Conservation (phyloP, 2,113 vertebrate species). For the Miniopterus natalensis region DNA sequence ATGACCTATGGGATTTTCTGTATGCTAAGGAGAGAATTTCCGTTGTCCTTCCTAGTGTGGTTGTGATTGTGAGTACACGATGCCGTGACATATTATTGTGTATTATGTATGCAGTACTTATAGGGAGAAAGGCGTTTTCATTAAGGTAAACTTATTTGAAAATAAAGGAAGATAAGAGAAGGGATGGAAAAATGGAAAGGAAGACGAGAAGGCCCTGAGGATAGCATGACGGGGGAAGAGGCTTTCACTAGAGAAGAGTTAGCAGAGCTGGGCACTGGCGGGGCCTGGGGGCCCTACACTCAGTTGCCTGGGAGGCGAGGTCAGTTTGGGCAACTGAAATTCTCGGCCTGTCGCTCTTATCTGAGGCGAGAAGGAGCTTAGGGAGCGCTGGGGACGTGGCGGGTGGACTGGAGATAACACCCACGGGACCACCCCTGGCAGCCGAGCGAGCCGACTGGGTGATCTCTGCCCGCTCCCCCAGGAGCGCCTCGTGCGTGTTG, state of each 20-base stretch:
- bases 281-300: neutral
- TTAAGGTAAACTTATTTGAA: neutral
- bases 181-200: neutral
- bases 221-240: neutral
- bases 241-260: neutral
- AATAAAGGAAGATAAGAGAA: neutral
- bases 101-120: neutral
- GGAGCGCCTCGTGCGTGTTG: neutral
- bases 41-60: neutral
- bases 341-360: neutral
- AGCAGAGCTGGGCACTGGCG: neutral
- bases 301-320: neutral
- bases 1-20: neutral
- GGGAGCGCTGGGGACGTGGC: neutral
- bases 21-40: neutral
- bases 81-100: neutral
- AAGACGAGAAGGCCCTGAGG: neutral
- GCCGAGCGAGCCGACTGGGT: neutral
- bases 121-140: slow-evolving; percentile 27
- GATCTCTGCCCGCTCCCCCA: neutral
- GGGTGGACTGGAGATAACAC: neutral
- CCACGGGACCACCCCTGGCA: neutral
- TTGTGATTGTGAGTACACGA: neutral
- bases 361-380: neutral
- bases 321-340: neutral